Percentiles rank a stretch among this genome's conserved stretches.
Evolutionary conservation across 2,797 vertebrate species (phyloP).

Genomic region (Scolopax rusticola): DNA sequence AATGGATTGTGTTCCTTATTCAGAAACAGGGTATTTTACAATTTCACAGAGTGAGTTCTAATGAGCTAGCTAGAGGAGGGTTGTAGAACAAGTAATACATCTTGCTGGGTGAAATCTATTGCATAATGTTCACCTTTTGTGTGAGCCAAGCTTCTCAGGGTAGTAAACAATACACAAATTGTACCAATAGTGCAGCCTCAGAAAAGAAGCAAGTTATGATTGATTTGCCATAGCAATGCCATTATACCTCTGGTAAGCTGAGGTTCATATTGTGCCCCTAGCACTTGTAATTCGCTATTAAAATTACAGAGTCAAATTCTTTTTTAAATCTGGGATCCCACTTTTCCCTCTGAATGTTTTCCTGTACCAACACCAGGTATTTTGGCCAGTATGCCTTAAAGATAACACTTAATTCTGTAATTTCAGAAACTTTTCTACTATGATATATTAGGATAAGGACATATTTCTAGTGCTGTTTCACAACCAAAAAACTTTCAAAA

Average conservation of each 20-base stretch:
- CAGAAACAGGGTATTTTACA: not conserved
- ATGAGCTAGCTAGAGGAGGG: not conserved
- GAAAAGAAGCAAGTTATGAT: not conserved
- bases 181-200: not conserved
- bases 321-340: not conserved
- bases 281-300: not conserved
- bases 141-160: not conserved
- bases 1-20: not conserved
- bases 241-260: fast-evolving
- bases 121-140: not conserved
- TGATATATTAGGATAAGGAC: not conserved
- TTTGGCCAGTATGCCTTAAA: not conserved
- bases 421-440: not conserved
- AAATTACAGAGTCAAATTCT: not conserved
- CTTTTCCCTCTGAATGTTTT: not conserved
- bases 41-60: not conserved
- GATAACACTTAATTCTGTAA: not conserved
- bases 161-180: not conserved
- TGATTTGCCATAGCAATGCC: not conserved
- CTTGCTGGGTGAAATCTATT: constrained; percentile 20
- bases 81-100: constrained; percentile 25
- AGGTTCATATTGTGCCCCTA: not conserved
- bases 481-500: not conserved
- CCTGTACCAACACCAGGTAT: not conserved
- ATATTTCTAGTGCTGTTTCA: not conserved